Evolutionary conservation across 2,888 invertebrate species (phyloP).

Genomic region (Amblyteles armatorius): DNA sequence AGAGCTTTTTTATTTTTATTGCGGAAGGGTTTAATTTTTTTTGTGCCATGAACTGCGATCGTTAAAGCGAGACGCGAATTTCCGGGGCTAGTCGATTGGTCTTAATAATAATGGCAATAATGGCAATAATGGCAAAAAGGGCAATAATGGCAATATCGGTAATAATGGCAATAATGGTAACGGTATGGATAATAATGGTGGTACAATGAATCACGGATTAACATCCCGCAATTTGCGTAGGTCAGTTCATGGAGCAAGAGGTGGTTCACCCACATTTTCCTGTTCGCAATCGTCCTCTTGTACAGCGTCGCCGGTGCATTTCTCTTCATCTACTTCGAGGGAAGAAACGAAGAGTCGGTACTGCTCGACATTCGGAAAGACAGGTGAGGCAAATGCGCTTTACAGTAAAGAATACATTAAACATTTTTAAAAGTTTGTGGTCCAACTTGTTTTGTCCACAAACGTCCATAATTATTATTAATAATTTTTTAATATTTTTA

Average conservation of each 20-base stretch:
- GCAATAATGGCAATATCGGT: too few species aligned
- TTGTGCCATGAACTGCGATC: too few species aligned
- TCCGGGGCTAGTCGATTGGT: too few species aligned
- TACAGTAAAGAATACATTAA: too few species aligned
- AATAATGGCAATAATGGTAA: too few species aligned
- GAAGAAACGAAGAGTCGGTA: conserved; percentile 84
- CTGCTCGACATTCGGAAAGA: conserved; percentile 78
- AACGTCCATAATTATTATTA: background rate
- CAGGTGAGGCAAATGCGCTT: conserved; percentile 73
- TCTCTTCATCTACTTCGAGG: conserved; percentile 92
- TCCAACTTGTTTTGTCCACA: background rate
- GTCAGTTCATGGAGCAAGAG: conserved; percentile 90
- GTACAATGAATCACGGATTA: background rate
- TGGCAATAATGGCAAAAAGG: too few species aligned
- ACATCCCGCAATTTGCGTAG: conserved; percentile 71
- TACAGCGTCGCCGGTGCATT: conserved; percentile 94
- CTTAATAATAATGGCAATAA: too few species aligned
- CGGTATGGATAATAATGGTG: background rate
- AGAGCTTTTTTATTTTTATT: background rate
- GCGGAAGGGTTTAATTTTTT: too few species aligned
- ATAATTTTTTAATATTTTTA: too few species aligned
- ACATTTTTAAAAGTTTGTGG: too few species aligned
- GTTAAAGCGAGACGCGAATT: too few species aligned
- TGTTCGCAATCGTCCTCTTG: conserved; percentile 90
- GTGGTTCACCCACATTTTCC: conserved; percentile 96